Conservation (phyloP, 2,797 vertebrate genomes). For the Capromys pilorides region DNA sequence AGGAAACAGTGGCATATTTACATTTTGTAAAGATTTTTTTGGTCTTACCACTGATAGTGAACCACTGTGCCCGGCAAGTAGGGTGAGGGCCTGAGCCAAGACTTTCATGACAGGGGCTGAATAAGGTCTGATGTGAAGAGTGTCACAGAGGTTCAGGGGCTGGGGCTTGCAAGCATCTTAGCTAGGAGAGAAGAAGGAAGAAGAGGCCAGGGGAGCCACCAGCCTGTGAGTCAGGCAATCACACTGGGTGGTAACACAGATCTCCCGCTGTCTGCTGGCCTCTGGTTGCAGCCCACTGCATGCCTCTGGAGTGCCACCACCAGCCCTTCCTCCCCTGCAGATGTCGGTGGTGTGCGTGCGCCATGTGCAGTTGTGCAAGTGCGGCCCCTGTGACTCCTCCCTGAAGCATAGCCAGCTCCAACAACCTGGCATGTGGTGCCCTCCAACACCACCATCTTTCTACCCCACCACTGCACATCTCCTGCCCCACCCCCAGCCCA, state of each 20-base stretch:
- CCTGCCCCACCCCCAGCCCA: neutral
- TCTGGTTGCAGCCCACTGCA: neutral
- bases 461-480: neutral
- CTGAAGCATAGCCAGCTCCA: neutral
- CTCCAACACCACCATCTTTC: fast-evolving
- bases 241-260: fast-evolving
- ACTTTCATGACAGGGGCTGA: neutral
- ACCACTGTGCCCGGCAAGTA: neutral
- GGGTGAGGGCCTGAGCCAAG: neutral
- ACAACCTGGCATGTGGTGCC: fast-evolving
- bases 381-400: neutral
- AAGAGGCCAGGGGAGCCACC: neutral
- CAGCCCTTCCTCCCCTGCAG: neutral
- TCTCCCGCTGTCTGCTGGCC: neutral
- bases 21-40: neutral
- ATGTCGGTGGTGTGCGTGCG: neutral
- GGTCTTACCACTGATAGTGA: neutral
- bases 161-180: neutral
- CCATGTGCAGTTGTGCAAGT: fast-evolving
- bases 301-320: neutral
- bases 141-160: neutral
- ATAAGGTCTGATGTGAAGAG: neutral
- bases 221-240: neutral
- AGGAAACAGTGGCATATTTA: neutral
- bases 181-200: neutral